Evolutionary conservation across 2,888 invertebrate species (phyloP).

Genomic region (Neoaliturus tenellus): DNA sequence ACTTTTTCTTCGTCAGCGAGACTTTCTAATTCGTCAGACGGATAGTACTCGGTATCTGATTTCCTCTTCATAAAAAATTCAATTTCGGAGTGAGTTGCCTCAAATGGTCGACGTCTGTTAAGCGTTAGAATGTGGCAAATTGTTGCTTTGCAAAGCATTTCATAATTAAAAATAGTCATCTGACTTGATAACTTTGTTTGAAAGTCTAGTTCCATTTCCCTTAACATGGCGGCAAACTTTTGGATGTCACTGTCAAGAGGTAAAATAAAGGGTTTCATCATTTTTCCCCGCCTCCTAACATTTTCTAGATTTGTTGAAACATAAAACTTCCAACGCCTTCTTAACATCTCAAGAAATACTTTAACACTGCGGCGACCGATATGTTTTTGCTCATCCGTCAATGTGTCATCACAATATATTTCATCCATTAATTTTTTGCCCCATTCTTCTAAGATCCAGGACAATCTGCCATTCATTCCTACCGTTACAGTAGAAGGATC

Average conservation of each 20-base stretch:
- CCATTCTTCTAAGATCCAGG: background rate
- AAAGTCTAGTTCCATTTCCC: background rate
- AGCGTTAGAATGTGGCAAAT: slow-evolving; percentile 26
- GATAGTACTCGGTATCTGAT: background rate
- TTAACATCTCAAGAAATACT: background rate
- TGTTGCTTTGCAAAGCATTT: slow-evolving; percentile 13
- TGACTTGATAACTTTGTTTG: background rate
- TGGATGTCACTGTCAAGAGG: background rate
- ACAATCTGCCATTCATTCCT: slow-evolving; percentile 1
- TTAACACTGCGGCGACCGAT: background rate
- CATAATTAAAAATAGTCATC: background rate
- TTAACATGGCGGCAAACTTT: background rate
- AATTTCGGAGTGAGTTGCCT: background rate
- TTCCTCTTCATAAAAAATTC: background rate
- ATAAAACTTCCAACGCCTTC: background rate
- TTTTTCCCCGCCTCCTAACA: background rate
- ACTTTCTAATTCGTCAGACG: background rate
- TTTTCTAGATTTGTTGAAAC: background rate
- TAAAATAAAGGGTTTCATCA: background rate
- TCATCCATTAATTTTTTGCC: background rate
- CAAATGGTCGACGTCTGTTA: background rate
- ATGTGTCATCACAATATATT: background rate
- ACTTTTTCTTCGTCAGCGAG: slow-evolving; percentile 5
- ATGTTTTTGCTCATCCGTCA: background rate
- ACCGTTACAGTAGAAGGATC: background rate